These are phyloP conservation scores for Corythaixoides concolor DNA, from an alignment of 2,113 vertebrate species.

Conservation along the genomic window DNA sequence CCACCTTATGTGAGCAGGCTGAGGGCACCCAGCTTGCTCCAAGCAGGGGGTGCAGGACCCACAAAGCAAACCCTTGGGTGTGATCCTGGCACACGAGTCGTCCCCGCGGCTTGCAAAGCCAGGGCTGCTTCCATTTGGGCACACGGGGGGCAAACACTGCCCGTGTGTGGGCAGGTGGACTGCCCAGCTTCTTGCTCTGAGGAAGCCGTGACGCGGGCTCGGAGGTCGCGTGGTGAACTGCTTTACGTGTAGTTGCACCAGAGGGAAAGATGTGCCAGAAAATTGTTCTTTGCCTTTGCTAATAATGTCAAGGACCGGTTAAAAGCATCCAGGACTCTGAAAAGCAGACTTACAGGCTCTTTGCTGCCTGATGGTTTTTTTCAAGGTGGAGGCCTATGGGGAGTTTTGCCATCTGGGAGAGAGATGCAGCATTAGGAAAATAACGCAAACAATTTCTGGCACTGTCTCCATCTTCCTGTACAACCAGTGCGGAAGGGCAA, in stretches of 20 bases:
- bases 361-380: not conserved
- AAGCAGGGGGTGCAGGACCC: fast-evolving
- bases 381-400: not conserved
- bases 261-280: not conserved
- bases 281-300: not conserved
- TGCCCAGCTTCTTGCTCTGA: not conserved
- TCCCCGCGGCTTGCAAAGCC: not conserved
- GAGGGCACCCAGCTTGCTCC: not conserved
- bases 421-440: not conserved
- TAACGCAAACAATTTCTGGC: not conserved
- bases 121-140: not conserved
- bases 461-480: not conserved
- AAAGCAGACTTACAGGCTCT: not conserved
- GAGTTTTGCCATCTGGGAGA: not conserved
- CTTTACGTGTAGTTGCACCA: not conserved
- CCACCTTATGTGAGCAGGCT: fast-evolving
- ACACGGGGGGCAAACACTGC: not conserved
- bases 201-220: not conserved
- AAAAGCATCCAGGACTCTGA: not conserved
- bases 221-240: not conserved
- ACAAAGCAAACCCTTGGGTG: not conserved
- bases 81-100: not conserved
- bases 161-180: fast-evolving
- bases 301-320: not conserved
- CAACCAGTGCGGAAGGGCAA: not conserved